phyloP scores from a whole-genome alignment of 64 coral and sea anemone genomes.

The Montipora cactus region DNA sequence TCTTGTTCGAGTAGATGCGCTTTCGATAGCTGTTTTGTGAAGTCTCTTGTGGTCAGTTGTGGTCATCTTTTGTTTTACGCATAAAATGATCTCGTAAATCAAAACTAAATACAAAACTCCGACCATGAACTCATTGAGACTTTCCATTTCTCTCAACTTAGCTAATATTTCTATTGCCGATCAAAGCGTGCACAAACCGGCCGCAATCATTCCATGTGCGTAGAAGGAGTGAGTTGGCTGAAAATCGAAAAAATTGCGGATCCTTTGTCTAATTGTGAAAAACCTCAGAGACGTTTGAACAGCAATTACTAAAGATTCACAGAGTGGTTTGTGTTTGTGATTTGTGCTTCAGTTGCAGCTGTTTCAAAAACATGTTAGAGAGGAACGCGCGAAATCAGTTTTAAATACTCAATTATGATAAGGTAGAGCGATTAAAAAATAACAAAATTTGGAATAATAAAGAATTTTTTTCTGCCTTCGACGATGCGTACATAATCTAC shows the following conservation, averaged over 20 bases:
- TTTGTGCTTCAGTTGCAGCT: background rate
- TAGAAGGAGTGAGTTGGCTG: background rate
- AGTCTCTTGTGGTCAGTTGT: background rate
- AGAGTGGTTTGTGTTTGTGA: background rate
- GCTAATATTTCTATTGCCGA: background rate
- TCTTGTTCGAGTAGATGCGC: background rate
- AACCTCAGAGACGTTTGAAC: constrained; percentile 29
- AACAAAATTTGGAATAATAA: background rate
- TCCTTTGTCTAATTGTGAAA: constrained; percentile 25
- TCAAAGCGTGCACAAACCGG: background rate
- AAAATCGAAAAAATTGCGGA: background rate
- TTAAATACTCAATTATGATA: background rate
- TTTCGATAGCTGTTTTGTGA: background rate
- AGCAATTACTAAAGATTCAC: background rate
- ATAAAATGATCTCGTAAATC: constrained; percentile 22
- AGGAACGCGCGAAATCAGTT: background rate
- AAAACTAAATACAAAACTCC: constrained; percentile 21
- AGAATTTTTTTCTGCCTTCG: background rate
- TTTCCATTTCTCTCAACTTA: constrained; percentile 1
- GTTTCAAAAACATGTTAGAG: background rate
- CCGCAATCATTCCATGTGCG: background rate
- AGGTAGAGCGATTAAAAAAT: background rate
- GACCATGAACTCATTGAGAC: background rate
- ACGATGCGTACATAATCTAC: background rate
- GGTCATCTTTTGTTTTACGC: background rate